Percentiles rank a stretch among this genome's conserved stretches.
phyloP scores from a whole-genome alignment of 2,888 invertebrate genomes.

The Lasioglossum marginatum region DNA sequence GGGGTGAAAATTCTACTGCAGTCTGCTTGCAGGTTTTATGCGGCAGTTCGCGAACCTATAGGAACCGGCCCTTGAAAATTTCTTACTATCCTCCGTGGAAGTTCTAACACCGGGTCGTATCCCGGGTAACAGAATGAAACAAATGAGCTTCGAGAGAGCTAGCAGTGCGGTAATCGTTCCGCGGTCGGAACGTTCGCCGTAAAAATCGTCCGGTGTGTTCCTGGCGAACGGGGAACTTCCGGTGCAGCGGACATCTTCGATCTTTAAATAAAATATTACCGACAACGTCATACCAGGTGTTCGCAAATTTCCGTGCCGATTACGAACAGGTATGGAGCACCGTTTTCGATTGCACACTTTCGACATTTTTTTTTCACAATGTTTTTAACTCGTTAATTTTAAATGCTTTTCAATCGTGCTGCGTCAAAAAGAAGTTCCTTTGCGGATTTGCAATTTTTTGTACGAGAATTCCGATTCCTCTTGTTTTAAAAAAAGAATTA shows the following conservation, averaged over 20 bases:
- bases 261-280: background rate
- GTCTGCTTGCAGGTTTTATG: conserved; percentile 10
- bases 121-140: conserved; percentile 75
- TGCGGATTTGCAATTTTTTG: background rate
- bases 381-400: no score
- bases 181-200: conserved; percentile 61
- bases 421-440: no score
- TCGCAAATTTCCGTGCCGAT: background rate
- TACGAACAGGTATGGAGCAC: background rate
- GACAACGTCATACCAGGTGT: background rate
- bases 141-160: conserved; percentile 67
- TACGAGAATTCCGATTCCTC: background rate
- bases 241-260: background rate
- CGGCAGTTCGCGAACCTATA: conserved; percentile 25
- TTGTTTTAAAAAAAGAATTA: background rate
- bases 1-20: background rate
- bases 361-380: background rate
- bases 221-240: background rate
- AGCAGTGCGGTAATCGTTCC: conserved; percentile 68
- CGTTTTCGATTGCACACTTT: background rate
- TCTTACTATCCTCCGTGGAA: conserved; percentile 25
- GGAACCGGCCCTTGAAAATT: conserved; percentile 67
- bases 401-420: no score
- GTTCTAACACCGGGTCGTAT: conserved; percentile 69
- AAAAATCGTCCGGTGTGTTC: conserved; percentile 18